phyloP scores from a whole-genome alignment of 2,113 vertebrate genomes.

The rabbit (Oryctolagus cuniculus) region DNA sequence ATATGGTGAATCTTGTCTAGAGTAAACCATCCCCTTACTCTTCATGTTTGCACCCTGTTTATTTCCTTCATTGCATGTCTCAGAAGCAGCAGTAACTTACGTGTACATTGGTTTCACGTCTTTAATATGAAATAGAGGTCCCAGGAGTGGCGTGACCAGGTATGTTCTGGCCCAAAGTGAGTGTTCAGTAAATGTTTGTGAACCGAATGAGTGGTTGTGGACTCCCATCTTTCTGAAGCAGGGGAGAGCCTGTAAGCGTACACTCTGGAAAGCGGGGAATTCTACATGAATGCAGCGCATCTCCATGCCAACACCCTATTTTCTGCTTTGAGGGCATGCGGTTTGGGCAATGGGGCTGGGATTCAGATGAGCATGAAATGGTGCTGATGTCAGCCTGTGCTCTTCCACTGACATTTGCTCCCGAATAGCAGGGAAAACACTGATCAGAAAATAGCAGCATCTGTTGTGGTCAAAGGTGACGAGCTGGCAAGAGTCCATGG shows the following conservation, averaged over 20 bases:
- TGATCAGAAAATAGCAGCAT: slow-evolving; percentile 72
- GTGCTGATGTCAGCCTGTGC: slow-evolving; percentile 50
- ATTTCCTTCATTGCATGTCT: slow-evolving; percentile 23
- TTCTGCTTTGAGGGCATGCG: neutral
- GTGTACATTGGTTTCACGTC: neutral
- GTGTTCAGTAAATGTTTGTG: neutral
- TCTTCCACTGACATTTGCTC: slow-evolving; percentile 77
- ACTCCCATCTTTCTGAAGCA: neutral
- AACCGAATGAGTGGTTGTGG: neutral
- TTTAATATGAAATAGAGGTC: neutral
- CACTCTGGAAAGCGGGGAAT: neutral
- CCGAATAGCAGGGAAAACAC: slow-evolving; percentile 68
- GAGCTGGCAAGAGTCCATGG: slow-evolving; percentile 56
- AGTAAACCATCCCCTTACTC: neutral
- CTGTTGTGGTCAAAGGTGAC: slow-evolving; percentile 79
- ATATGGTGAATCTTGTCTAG: neutral
- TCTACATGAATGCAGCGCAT: neutral
- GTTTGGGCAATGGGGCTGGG: neutral
- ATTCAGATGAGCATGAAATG: neutral
- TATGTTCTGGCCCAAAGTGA: neutral
- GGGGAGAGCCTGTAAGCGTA: neutral
- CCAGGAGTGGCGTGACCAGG: neutral
- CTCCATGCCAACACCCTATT: neutral
- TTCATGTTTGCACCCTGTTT: neutral
- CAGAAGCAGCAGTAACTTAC: neutral